These are phyloP conservation scores for Parelbella ahira DNA, from an alignment of 2,888 invertebrate species.

Conservation along the genomic window DNA sequence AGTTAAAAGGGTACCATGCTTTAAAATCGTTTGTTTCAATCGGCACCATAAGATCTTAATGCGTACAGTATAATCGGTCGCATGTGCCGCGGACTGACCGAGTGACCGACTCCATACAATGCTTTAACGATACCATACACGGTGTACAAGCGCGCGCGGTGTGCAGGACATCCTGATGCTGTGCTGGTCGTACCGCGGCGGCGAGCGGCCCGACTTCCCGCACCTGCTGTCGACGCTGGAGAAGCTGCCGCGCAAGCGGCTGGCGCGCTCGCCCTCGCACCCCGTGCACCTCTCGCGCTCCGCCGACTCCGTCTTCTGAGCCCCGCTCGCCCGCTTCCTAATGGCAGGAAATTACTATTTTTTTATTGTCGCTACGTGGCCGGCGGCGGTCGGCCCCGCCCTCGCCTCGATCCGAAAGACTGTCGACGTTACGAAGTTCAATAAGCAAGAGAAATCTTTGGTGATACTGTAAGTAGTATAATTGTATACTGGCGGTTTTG, in stretches of 20 bases:
- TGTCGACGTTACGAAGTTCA: no score
- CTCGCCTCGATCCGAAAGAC: conserved; percentile 19
- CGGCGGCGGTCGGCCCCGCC: no score
- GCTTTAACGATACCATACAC: no score
- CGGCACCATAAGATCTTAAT: no score
- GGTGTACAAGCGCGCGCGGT: no score
- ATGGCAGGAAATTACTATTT: no score
- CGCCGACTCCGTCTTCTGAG: conserved; percentile 95
- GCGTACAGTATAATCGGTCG: no score
- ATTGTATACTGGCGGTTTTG: conserved; percentile 22
- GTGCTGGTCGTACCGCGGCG: conserved; percentile 95
- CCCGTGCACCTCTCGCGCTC: conserved; percentile 97
- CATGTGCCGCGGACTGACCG: no score
- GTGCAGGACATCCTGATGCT: conserved; percentile 95
- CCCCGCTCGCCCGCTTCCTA: conserved; percentile 23
- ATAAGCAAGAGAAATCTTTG: conserved; percentile 3
- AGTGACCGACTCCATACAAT: no score
- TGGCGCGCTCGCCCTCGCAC: conserved; percentile 98
- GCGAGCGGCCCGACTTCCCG: conserved; percentile 94
- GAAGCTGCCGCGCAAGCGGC: conserved; percentile 95
- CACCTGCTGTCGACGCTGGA: conserved; percentile 91
- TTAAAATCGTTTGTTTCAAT: no score
- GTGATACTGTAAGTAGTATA: conserved; percentile 1
- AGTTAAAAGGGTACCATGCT: no score
- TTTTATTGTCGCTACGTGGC: no score